Percentiles rank a stretch among this genome's conserved stretches.
These are phyloP conservation scores for Dromiciops gliroides DNA, from an alignment of 2,113 vertebrate genomes.

Conservation along the genomic window DNA sequence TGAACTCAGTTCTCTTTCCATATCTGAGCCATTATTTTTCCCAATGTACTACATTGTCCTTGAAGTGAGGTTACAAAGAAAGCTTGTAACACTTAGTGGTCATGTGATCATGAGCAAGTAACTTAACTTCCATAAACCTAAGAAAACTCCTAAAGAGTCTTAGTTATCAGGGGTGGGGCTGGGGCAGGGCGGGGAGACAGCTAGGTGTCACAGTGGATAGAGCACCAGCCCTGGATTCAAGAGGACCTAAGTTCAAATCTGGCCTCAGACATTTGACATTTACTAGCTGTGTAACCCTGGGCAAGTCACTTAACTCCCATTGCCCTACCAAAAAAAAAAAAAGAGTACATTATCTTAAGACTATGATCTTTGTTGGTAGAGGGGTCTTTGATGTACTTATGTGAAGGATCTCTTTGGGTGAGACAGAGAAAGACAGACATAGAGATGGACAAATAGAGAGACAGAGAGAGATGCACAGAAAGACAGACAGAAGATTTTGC, in stretches of 20 bases:
- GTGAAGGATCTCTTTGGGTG: neutral
- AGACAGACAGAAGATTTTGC: neutral
- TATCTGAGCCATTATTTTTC: neutral
- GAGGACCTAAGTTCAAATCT: too few relatives aligned
- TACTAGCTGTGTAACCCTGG: too few relatives aligned
- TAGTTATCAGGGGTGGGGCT: too few relatives aligned
- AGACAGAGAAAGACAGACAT: neutral
- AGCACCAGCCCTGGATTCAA: too few relatives aligned
- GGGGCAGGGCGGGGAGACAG: too few relatives aligned
- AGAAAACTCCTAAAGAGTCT: too few relatives aligned
- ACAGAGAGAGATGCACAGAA: neutral
- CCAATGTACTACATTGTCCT: neutral
- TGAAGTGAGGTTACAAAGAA: neutral
- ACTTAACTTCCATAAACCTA: too few relatives aligned
- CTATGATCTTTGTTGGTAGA: neutral
- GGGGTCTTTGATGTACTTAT: neutral
- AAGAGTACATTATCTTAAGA: too few relatives aligned
- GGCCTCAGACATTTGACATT: too few relatives aligned
- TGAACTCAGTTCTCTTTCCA: neutral
- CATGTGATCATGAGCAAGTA: neutral
- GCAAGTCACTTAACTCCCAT: too few relatives aligned
- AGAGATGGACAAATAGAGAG: neutral
- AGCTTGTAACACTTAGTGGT: neutral
- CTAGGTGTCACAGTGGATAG: too few relatives aligned
- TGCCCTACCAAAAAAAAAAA: too few relatives aligned